Percentiles rank a stretch among this genome's conserved stretches.
phyloP scores from a whole-genome alignment of 2,888 invertebrate genomes.

The Drosophila kuntzei region DNA sequence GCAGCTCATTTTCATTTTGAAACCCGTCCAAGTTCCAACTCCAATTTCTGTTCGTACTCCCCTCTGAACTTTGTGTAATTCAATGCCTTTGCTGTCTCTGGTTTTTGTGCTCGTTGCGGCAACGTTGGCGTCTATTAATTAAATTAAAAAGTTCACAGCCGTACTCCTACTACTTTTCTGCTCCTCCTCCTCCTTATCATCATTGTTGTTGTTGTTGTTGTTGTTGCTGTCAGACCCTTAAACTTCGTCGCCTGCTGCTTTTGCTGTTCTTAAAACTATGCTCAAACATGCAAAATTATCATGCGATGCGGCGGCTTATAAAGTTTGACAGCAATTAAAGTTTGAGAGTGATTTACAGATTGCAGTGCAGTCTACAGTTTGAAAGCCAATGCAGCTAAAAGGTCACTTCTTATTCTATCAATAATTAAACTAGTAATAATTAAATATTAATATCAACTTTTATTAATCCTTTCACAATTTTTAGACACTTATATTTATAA shows the following conservation, averaged over 20 bases:
- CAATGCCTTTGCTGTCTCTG: constrained; percentile 53
- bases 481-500: too few species aligned
- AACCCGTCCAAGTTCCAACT: constrained; percentile 31
- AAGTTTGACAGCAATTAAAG: constrained; percentile 48
- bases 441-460: too few species aligned
- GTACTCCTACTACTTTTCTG: constrained; percentile 30
- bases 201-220: constrained; percentile 24
- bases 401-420: neutral
- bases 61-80: constrained; percentile 31
- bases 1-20: constrained; percentile 52
- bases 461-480: too few species aligned
- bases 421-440: too few species aligned
- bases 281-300: constrained; percentile 65
- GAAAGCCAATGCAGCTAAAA: neutral
- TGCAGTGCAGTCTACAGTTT: constrained; percentile 5
- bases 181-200: neutral
- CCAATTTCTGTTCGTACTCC: constrained; percentile 6
- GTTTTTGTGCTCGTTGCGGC: constrained; percentile 47
- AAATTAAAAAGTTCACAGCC: constrained; percentile 77
- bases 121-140: constrained; percentile 74
- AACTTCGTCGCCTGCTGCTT: constrained; percentile 19
- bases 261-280: constrained; percentile 62
- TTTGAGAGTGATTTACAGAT: neutral
- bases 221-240: constrained; percentile 33
- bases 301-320: constrained; percentile 42